Base-by-base conservation (phyloP, 2,113 vertebrate genomes). In the Clarias gariepinus region DNA sequence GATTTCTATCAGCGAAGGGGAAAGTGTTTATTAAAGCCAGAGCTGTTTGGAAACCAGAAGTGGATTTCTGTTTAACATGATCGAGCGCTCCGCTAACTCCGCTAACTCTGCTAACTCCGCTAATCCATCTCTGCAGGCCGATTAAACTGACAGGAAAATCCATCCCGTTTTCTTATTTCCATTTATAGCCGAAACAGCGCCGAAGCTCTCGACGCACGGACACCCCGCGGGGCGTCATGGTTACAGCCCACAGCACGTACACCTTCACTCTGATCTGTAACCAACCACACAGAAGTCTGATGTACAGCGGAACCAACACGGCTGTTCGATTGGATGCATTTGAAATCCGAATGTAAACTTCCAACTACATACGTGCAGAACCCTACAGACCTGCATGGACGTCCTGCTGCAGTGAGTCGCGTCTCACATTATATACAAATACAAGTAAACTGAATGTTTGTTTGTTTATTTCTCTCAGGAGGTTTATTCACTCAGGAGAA, bases 1-100 rank as follows among this genome's bases (percentile, higher is more conserved):
- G 71, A 74, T 74, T 74, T 52, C 36, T 52, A 74, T 74, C 71
- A 74, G 41, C 41, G 47, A 23, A 71, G 71, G 71, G 71, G 23
- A 74, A 25, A 33, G 41, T 12, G 21, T 47, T 74, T 5, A 47
- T 74, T 77, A 53, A 77, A 53, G 7, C 23, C 47, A 28, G 13
- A 12, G 12, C 69, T 52, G 36, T 47, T 74, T 74, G 71, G 71
- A 74, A 47, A 52, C 13, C 71, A 74, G 36, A 74, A 25, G 71
- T 23, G 36, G 71, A 25, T 74, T 77, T 77, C 5, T 77, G 47
- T 77, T 55, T 15, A 52, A 55, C 6, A 16, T 18, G 25, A 77
- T 28, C 6, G 6, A 77, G 52, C 47, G 25, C 13, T 16, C 5
- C 4, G 25, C 74, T 55, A 77, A 77, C 47, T 6, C 12, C 3